Percentiles rank a stretch among this genome's conserved stretches.
These are phyloP conservation scores for Mystacornis crossleyi DNA, from an alignment of 2,113 vertebrate genomes.

Conservation along the genomic window DNA sequence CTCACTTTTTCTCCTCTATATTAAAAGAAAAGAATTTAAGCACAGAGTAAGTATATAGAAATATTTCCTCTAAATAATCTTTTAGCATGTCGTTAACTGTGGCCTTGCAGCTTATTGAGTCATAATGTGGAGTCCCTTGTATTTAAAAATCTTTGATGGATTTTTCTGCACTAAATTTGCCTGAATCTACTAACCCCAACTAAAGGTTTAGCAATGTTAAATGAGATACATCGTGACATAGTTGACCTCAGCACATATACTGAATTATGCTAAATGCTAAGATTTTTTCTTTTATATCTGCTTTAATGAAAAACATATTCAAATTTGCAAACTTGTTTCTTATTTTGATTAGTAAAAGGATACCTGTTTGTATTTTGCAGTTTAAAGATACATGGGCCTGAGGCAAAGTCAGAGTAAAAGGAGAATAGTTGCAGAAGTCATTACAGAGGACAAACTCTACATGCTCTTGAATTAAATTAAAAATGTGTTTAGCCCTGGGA, in stretches of 20 bases:
- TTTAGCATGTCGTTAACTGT: background rate
- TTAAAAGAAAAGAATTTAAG: background rate
- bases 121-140: background rate
- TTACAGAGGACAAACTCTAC: background rate
- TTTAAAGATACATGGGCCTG: background rate
- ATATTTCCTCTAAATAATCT: background rate
- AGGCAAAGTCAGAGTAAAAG: background rate
- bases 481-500: background rate
- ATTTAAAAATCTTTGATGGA: background rate
- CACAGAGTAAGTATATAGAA: background rate
- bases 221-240: background rate
- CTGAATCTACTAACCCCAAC: background rate
- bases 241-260: background rate
- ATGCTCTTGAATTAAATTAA: slow-evolving; percentile 11
- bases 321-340: background rate
- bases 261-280: background rate
- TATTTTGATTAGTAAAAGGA: background rate
- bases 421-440: background rate
- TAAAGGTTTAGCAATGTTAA: background rate
- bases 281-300: background rate
- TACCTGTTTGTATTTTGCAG: background rate
- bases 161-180: background rate
- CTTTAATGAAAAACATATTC: background rate
- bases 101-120: background rate
- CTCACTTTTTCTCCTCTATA: background rate